A percentile compares a stretch with the other conserved stretches of the same genome.
phyloP scores from a whole-genome alignment of 2,113 vertebrate genomes.

The Neopipo cinnamomea region DNA sequence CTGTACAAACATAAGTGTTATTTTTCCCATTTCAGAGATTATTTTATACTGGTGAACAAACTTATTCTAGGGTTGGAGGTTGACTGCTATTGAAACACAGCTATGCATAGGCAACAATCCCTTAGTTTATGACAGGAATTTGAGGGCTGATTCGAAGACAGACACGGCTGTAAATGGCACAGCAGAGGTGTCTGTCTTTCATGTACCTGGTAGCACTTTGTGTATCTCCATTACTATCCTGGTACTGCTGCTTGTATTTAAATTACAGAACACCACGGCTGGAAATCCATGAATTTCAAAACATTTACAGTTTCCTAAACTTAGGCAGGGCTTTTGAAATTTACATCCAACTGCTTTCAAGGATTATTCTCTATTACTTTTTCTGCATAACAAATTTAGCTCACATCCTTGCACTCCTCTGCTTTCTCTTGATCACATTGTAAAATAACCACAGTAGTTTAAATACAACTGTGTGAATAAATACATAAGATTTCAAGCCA shows the following conservation, averaged over 20 bases:
- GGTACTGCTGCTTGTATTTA: not conserved
- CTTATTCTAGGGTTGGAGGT: not conserved
- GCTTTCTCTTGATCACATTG: conserved; percentile 34
- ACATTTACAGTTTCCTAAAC: not conserved
- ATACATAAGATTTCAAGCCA: conserved; percentile 38
- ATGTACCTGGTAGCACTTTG: not conserved
- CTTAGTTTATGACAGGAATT: not conserved
- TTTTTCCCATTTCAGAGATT: not conserved
- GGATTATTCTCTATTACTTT: conserved; percentile 48
- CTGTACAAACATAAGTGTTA: not conserved
- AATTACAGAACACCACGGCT: not conserved
- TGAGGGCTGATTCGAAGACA: not conserved
- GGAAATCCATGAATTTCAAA: conserved; percentile 44
- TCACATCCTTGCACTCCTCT: conserved; percentile 23
- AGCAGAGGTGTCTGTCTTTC: not conserved
- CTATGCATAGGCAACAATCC: not conserved
- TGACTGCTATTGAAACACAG: not conserved
- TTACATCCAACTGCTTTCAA: conserved; percentile 46
- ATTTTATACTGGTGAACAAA: not conserved
- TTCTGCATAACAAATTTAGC: conserved; percentile 38
- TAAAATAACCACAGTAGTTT: conserved; percentile 26
- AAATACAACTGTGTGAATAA: conserved; percentile 47
- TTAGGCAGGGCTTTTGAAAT: conserved; percentile 33
- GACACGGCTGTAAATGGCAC: not conserved
- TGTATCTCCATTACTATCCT: not conserved